A percentile compares a stretch with the other conserved stretches of the same genome.
Evolutionary conservation across 2,888 invertebrate genomes (phyloP).

Genomic region (Leptothorax acervorum): DNA sequence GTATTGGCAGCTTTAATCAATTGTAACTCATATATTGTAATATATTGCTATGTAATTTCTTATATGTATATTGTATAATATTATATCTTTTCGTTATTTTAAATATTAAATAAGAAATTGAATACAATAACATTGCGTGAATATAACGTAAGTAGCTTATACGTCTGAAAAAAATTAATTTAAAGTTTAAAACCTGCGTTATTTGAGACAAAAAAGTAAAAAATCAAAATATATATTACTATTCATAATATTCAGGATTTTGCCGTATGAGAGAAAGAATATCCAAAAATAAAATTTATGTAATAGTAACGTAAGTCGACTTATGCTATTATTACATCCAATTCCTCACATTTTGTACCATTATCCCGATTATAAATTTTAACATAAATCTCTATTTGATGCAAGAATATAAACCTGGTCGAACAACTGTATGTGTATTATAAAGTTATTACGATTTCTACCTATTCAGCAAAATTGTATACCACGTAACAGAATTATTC

Average conservation of each 20-base stretch:
- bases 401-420: constrained; percentile 1
- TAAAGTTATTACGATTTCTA: background rate
- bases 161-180: background rate
- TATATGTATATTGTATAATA: background rate
- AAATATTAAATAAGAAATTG: constrained; percentile 6
- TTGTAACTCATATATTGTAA: background rate
- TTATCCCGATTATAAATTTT: constrained; percentile 25
- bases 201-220: background rate
- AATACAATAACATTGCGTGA: background rate
- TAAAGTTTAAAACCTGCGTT: background rate
- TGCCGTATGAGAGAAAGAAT: background rate
- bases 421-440: background rate
- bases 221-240: constrained; percentile 5
- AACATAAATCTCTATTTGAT: constrained; percentile 27
- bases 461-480: constrained; percentile 33
- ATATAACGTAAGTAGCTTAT: background rate
- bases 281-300: constrained; percentile 5
- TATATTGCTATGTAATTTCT: background rate
- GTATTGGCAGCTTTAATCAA: background rate
- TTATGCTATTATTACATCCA: background rate
- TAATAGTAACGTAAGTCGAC: background rate
- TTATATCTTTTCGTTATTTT: background rate
- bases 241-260: background rate
- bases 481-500: constrained; percentile 31
- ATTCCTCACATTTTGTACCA: constrained; percentile 9